A percentile compares a stretch with the other conserved stretches of the same genome.
These are phyloP conservation scores for Chymomyza costata DNA, from an alignment of 1,140 invertebrate genomes.

Conservation along the genomic window DNA sequence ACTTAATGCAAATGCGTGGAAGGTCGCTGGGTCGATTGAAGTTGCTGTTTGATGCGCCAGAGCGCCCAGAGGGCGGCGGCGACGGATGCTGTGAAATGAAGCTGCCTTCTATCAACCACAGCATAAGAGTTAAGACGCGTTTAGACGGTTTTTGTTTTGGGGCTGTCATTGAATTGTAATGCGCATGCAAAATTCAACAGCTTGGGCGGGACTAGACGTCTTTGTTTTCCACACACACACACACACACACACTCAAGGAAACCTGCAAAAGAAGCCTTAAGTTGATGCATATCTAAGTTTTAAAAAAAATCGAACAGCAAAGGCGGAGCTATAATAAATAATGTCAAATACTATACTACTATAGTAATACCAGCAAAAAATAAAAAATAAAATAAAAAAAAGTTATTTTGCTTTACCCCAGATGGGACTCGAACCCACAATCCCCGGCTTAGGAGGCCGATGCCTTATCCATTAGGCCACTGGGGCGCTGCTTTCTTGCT, in stretches of 20 bases:
- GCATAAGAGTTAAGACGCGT: not conserved
- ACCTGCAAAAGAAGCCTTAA: too few relatives aligned
- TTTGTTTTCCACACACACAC: too few relatives aligned
- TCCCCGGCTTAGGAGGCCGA: conserved; percentile 5
- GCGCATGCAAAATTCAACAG: too few relatives aligned
- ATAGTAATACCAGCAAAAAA: not conserved
- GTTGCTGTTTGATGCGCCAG: too few relatives aligned
- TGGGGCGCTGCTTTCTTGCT: not conserved
- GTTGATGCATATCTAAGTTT: too few relatives aligned
- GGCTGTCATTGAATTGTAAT: conserved; percentile 4
- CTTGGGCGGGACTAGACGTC: not conserved
- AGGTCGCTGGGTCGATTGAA: conserved; percentile 27
- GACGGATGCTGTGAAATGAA: conserved; percentile 9
- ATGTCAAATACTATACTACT: not conserved
- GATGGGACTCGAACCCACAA: conserved; percentile 5
- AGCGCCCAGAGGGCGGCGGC: not conserved
- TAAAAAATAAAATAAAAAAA: not conserved
- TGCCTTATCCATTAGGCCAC: conserved; percentile 5
- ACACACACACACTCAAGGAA: too few relatives aligned
- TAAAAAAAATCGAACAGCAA: too few relatives aligned
- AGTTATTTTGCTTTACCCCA: not conserved
- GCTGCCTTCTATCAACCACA: too few relatives aligned
- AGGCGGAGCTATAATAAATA: not conserved
- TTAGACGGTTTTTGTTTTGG: not conserved
- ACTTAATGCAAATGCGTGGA: conserved; percentile 71